Evolutionary conservation across 2,888 invertebrate species (phyloP), one percentile per base, ranked within the genome.

Genomic region (Drosophila cognata): DNA sequence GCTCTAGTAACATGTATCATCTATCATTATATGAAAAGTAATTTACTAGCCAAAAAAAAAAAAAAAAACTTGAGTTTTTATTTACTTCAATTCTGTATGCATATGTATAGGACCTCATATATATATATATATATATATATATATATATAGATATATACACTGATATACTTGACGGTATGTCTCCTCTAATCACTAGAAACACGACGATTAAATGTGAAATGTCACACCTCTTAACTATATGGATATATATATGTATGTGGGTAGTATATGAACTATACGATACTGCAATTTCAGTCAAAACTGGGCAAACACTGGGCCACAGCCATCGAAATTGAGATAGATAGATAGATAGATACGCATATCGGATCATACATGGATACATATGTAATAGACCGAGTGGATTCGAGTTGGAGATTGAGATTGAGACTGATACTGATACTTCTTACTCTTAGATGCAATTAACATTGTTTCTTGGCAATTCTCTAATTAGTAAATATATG

Each of bases 111-210:
- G 50, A 59, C 48, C 69, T 55, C 56, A 65, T 59, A 59, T 53
- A 57, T 50, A 53, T 68, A 69, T 48, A 51, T 52, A 53, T 60
- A 41, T 55, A 61, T 55, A 61, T 55, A 35, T 41, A 18, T 63
- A 41, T 58, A 65, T 56, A 60, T 38, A 72, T 60, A 65, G 46
- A 63, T 80, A 80, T 72, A 81, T 67, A 80, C 71, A 77, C 59
- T 79, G 81, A 81, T 85, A 85, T 81, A 80, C 73, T 79, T 43
- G 73, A 83, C 71, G 79, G 68, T 66, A 71, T 61, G 74, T 59
- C 70, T n/a, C 43, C 36, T 36, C 48, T 63, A 56, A 51, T 28
- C 21, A 33, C 29, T 48, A 38, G 36, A 51, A 38, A 16, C 25
- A 64, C 36, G 25, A 58, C 50, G 18, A 46, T 55, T 38, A 21